Conservation (phyloP, 2,113 vertebrate species). For the Strix uralensis region DNA sequence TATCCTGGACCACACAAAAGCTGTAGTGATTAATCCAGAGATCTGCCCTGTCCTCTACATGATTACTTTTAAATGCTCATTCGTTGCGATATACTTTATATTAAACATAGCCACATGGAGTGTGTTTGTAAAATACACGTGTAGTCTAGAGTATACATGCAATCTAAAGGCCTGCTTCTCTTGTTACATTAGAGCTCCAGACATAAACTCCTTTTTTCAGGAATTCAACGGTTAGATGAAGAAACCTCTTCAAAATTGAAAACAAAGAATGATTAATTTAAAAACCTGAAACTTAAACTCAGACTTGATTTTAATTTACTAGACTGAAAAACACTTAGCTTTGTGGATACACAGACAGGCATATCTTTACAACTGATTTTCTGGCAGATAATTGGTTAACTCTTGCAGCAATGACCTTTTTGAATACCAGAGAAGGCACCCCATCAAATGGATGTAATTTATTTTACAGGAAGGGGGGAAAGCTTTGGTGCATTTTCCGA, state of each 20-base stretch:
- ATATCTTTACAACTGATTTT: slow-evolving; percentile 29
- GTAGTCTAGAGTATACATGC: background rate
- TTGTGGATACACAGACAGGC: background rate
- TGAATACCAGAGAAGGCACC: slow-evolving; percentile 16
- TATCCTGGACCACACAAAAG: slow-evolving; percentile 35
- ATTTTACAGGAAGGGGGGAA: background rate
- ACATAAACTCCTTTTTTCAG: background rate
- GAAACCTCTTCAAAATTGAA: slow-evolving; percentile 9
- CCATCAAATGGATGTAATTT: slow-evolving; percentile 23
- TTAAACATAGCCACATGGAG: slow-evolving; percentile 16
- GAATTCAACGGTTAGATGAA: background rate
- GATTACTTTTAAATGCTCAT: background rate
- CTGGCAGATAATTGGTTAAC: background rate
- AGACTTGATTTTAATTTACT: slow-evolving; percentile 4
- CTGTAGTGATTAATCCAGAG: background rate
- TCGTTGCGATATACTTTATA: background rate
- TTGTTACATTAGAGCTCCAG: background rate
- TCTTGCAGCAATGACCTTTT: background rate
- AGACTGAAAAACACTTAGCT: background rate
- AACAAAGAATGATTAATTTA: slow-evolving; percentile 29
- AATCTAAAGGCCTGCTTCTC: slow-evolving; percentile 10
- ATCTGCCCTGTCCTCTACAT: background rate
- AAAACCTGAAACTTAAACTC: background rate
- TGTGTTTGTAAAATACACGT: background rate
- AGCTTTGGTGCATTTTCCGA: slow-evolving; percentile 54